These are phyloP conservation scores for Caenorhabditis plicata DNA, from an alignment of 2,888 invertebrate species.

Conservation along the genomic window DNA sequence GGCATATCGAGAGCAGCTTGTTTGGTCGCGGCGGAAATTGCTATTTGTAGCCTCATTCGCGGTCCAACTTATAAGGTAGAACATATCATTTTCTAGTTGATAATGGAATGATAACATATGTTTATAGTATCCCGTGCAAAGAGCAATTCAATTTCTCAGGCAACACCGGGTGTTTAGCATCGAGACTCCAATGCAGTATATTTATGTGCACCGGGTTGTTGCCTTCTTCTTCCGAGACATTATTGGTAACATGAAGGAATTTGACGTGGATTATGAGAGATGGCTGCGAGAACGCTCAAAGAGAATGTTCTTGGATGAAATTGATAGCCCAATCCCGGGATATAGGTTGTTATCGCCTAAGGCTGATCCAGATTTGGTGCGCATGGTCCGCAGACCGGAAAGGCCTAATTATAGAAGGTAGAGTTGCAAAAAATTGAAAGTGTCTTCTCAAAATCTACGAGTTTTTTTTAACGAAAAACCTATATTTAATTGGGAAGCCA, in stretches of 20 bases:
- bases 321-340: slow-evolving; percentile 48
- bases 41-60: slow-evolving; percentile 54
- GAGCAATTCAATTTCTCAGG: slow-evolving; percentile 59
- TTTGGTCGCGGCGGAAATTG: slow-evolving; percentile 59
- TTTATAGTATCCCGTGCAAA: slow-evolving; percentile 57
- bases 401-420: slow-evolving; percentile 41
- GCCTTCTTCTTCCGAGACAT: slow-evolving; percentile 51
- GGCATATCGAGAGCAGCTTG: slow-evolving; percentile 57
- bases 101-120: neutral
- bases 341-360: slow-evolving; percentile 73
- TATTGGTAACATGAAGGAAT: slow-evolving; percentile 36
- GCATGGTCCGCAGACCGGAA: slow-evolving; percentile 42
- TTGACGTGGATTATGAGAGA: slow-evolving; percentile 55
- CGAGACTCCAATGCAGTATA: slow-evolving; percentile 63
- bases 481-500: too few relatives aligned
- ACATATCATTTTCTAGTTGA: neutral
- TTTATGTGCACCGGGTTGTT: slow-evolving; percentile 46
- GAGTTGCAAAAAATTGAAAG: neutral
- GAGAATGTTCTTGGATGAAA: slow-evolving; percentile 58
- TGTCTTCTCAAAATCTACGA: neutral
- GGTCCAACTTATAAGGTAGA: slow-evolving; percentile 58
- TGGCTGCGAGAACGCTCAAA: slow-evolving; percentile 58
- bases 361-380: slow-evolving; percentile 61
- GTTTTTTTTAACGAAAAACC: too few relatives aligned
- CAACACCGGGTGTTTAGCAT: slow-evolving; percentile 55